A percentile compares a stretch with the other conserved stretches of the same genome.
Evolutionary conservation across 2,113 vertebrate genomes (phyloP).

Genomic region (human): DNA sequence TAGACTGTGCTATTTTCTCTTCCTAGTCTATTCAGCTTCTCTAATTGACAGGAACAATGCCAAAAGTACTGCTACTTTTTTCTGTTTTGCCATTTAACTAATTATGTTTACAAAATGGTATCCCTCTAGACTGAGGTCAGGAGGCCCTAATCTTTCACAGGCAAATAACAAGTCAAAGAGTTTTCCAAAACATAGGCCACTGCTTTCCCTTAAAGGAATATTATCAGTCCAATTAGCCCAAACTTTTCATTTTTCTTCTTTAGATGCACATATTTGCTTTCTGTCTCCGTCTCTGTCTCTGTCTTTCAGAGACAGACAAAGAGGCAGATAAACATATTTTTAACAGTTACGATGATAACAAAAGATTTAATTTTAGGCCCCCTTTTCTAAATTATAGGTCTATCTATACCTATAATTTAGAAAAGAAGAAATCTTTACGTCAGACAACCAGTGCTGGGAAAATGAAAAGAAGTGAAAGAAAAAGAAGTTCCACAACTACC

Average conservation of each 20-base stretch:
- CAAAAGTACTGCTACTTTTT: background rate
- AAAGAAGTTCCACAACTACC: background rate
- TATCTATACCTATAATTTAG: background rate
- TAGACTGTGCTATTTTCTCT: background rate
- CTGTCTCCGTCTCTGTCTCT: background rate
- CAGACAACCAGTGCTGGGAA: background rate
- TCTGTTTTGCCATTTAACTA: background rate
- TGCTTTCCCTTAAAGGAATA: background rate
- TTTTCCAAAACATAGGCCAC: background rate
- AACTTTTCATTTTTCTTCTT: background rate
- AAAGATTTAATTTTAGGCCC: background rate
- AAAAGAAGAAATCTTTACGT: background rate
- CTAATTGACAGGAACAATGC: background rate
- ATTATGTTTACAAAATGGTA: background rate
- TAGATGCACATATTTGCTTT: background rate
- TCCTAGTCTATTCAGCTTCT: background rate
- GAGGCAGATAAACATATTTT: background rate
- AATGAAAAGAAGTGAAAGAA: background rate
- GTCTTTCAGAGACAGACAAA: background rate
- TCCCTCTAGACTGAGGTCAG: background rate
- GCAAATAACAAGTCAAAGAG: background rate
- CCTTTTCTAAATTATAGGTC: too few relatives aligned
- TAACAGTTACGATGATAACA: background rate
- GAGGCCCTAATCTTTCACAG: background rate
- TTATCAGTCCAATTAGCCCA: background rate